These are phyloP conservation scores for Aldrovandia affinis DNA, from an alignment of 2,797 vertebrate species.

Conservation along the genomic window DNA sequence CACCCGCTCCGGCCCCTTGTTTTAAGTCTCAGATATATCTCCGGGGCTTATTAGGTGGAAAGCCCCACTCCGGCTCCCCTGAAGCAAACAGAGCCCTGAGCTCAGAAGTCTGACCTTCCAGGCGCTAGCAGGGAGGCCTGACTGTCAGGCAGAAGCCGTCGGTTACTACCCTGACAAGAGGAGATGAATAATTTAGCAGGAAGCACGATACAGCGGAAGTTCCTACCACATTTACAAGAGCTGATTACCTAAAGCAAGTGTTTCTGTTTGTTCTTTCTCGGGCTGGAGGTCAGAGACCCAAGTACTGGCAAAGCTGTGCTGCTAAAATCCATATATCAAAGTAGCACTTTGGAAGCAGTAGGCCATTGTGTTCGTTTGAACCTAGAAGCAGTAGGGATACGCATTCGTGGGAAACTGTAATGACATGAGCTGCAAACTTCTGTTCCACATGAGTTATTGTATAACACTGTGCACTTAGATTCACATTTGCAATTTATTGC, in stretches of 20 bases:
- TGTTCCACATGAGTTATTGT: background rate
- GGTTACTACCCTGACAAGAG: background rate
- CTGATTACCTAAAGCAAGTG: conserved; percentile 12
- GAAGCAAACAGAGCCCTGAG: background rate
- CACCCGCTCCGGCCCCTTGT: background rate
- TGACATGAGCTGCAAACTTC: background rate
- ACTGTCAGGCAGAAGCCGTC: background rate
- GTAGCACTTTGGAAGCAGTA: background rate
- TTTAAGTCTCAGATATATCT: background rate
- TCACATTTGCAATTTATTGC: background rate
- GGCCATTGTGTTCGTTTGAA: background rate
- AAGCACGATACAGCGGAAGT: background rate
- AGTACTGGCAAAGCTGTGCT: background rate
- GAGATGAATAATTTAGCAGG: background rate
- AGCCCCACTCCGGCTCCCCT: background rate
- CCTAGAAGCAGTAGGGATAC: background rate
- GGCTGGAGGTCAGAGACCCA: background rate
- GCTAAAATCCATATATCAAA: background rate
- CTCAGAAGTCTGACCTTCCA: background rate
- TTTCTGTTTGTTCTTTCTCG: background rate
- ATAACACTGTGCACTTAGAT: background rate
- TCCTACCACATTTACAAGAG: background rate
- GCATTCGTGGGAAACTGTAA: background rate
- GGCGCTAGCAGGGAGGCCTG: background rate
- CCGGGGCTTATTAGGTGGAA: background rate